Percentiles rank a stretch among this genome's conserved stretches.
Conservation (phyloP, 1,140 invertebrate species). For the Mercenaria mercenaria region DNA sequence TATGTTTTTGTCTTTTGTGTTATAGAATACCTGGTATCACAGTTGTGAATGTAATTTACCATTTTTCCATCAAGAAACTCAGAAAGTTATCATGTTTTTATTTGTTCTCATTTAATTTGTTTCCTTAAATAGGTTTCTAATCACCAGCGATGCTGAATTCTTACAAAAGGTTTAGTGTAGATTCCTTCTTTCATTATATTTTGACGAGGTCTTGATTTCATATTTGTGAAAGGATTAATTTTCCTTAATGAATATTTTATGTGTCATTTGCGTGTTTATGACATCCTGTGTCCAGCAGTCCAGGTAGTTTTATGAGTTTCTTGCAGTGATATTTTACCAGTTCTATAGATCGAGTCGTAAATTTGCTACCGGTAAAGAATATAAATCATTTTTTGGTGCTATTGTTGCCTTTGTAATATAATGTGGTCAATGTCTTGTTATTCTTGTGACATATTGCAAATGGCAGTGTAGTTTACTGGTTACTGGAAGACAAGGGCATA, state of each 20-base stretch:
- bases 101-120: background rate
- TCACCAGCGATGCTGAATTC: background rate
- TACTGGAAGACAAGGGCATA: no score
- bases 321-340: background rate
- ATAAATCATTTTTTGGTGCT: no score
- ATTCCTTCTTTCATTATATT: background rate
- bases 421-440: no score
- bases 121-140: background rate
- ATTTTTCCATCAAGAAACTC: no score
- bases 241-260: slow-evolving; percentile 56
- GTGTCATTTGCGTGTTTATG: slow-evolving; percentile 54
- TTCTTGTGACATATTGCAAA: no score
- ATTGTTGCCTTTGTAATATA: no score
- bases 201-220: slow-evolving; percentile 23
- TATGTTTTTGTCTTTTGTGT: no score
- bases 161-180: background rate
- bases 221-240: slow-evolving; percentile 62
- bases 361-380: background rate
- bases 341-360: background rate
- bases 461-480: no score
- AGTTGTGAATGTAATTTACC: no score
- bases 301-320: slow-evolving; percentile 38
- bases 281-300: background rate
- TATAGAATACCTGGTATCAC: no score
- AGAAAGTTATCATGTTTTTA: no score